phyloP scores from a whole-genome alignment of 2,888 invertebrate genomes.

The Frankliniella fusca region DNA sequence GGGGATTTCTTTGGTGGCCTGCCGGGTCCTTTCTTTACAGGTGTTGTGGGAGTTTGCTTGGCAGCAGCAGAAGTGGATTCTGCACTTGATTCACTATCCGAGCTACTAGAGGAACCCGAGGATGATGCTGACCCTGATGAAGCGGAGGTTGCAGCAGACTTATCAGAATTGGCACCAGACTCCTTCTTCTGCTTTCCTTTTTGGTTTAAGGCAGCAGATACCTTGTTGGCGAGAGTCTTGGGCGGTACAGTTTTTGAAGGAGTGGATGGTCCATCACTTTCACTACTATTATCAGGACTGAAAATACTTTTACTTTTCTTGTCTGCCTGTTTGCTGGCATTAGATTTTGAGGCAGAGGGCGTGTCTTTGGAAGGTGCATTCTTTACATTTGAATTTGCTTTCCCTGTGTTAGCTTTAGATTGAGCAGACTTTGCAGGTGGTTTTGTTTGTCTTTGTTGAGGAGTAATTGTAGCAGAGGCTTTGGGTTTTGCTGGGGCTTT shows the following conservation, averaged over 20 bases:
- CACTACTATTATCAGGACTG: conserved; percentile 74
- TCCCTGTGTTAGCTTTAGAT: conserved; percentile 37
- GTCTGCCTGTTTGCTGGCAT: conserved; percentile 50
- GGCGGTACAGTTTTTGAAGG: conserved; percentile 47
- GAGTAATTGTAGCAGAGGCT: conserved; percentile 58
- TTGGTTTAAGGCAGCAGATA: conserved; percentile 46
- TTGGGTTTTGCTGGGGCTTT: conserved; percentile 60
- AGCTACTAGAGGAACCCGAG: conserved; percentile 41
- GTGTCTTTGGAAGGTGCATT: conserved; percentile 43
- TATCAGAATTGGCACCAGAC: conserved; percentile 35
- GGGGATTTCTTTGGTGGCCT: conserved; percentile 27
- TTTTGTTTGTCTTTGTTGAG: conserved; percentile 53
- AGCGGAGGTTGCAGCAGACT: conserved; percentile 40
- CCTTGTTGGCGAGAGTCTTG: conserved; percentile 45
- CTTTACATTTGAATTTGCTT: conserved; percentile 43
- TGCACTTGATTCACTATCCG: conserved; percentile 40
- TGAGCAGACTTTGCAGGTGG: conserved; percentile 47
- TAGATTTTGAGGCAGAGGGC: conserved; percentile 41
- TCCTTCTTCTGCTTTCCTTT: conserved; percentile 44
- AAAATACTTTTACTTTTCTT: conserved; percentile 69
- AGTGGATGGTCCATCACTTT: conserved; percentile 52
- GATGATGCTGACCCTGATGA: conserved; percentile 41
- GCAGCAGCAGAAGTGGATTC: conserved; percentile 8
- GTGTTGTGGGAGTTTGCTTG: conserved; percentile 22
- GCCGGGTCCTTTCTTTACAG: conserved; percentile 27